Base-by-base conservation (phyloP, 2,797 vertebrate species). In the Ceryle rudis region DNA sequence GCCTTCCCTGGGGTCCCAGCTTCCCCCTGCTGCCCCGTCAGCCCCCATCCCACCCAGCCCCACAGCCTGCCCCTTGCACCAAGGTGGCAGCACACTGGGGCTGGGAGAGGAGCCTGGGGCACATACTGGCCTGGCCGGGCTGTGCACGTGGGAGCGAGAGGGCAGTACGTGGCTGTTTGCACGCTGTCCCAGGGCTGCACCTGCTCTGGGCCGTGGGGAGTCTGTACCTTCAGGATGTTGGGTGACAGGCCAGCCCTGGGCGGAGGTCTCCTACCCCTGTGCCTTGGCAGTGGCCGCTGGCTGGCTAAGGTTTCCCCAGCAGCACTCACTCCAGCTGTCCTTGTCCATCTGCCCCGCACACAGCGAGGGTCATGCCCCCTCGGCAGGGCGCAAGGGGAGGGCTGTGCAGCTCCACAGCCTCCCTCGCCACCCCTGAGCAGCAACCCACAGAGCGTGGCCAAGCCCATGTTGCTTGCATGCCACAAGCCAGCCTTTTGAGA, bases 41-140 rank as follows among this genome's bases (percentile, higher is more conserved):
- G 33, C 42, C 39, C 51, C 54, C 41, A 15, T 14, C 47, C 37
- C 25, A 1, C 14, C 46, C 41, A 39, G 28, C 65, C 47, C 58
- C 62, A 46, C 9, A 31, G n/a, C 58, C 58, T 72, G 33, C 9
- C 23, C 77, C 46, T 28, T 0, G 1, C 57, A 11, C 39, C 10
- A 0, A 1, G 26, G 22, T 3, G 0, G 2, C 61, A 3, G 14
- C 0, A 20, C 31, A 10, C 21, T 4, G 1, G 19, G 51, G 41
- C 37, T 9, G 58, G 51, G 28, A 79, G 55, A 14, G 35, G 37
- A 73, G 49, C 47, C 5, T 0, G 37, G 47, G 31, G 4, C n/a
- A 28, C 1, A 0, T 8, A 39, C 5, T 6, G 52, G 81, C 26
- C 28, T 19, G 52, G 26, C 17, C 16, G 16, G 17, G 52, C 25